Conservation (phyloP, 2,888 invertebrate species). For the Leptinotarsa juncta region DNA sequence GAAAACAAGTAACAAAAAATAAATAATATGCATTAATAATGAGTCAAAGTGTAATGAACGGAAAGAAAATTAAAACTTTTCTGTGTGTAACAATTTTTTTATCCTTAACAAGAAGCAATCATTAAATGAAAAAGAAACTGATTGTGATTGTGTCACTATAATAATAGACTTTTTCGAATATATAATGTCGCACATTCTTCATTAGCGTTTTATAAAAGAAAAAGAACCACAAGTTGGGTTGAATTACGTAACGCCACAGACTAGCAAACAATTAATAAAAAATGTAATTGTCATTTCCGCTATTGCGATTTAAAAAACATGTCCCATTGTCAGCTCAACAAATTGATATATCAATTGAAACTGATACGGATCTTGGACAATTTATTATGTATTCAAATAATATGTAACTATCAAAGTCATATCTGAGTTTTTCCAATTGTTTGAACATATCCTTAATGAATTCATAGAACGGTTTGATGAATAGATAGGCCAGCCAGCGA, state of each 20-base stretch:
- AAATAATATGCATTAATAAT: too few species aligned
- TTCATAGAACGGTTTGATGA: background rate
- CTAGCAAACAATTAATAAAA: slow-evolving; percentile 1
- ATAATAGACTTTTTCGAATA: background rate
- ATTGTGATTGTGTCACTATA: background rate
- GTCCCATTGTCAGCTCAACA: slow-evolving; percentile 2
- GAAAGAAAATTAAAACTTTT: too few species aligned
- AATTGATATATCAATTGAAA: slow-evolving; percentile 7
- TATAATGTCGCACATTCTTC: too few species aligned
- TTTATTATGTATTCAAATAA: background rate
- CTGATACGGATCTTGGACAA: background rate
- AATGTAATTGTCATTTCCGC: background rate
- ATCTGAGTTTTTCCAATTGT: background rate
- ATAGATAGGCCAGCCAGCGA: background rate
- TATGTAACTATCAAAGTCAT: background rate
- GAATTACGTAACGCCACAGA: background rate
- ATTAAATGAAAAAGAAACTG: background rate
- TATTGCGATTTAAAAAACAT: background rate
- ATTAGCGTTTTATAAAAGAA: too few species aligned
- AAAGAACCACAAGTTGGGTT: too few species aligned
- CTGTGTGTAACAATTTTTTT: too few species aligned
- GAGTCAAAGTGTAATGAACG: background rate
- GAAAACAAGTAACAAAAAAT: too few species aligned
- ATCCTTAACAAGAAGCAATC: too few species aligned
- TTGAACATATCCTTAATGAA: background rate